A percentile compares a stretch with the other conserved stretches of the same genome.
Conservation (phyloP, 2,113 vertebrate genomes). For the Lontra canadensis region DNA sequence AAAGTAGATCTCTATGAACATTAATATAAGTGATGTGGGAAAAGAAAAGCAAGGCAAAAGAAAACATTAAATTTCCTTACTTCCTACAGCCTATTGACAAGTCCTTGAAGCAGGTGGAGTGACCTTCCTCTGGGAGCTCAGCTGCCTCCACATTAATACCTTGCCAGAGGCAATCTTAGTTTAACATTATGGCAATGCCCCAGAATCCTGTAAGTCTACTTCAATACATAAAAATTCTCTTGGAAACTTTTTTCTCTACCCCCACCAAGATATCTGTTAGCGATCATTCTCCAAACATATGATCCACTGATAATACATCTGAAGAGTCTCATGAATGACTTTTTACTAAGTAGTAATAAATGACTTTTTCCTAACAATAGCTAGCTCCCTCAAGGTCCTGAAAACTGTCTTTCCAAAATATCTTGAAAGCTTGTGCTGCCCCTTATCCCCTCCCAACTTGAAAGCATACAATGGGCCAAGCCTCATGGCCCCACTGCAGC, state of each 20-base stretch:
- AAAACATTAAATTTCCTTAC: neutral
- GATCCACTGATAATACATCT: neutral
- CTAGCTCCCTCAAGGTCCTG: neutral
- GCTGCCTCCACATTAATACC: neutral
- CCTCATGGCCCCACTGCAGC: neutral
- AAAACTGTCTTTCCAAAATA: neutral
- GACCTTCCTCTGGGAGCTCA: neutral
- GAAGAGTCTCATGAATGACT: neutral
- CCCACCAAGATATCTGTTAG: neutral
- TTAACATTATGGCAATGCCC: neutral
- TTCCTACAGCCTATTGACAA: neutral
- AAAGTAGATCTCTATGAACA: neutral
- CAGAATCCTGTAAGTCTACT: neutral
- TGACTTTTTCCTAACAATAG: neutral
- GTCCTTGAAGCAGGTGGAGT: neutral
- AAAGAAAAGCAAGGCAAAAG: neutral
- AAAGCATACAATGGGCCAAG: neutral
- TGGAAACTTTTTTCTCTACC: neutral
- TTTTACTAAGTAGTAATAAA: neutral
- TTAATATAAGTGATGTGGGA: neutral
- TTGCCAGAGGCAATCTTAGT: neutral
- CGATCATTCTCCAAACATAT: neutral
- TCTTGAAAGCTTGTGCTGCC: neutral
- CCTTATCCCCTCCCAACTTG: neutral
- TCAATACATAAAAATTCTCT: neutral